A percentile compares a stretch with the other conserved stretches of the same genome.
Evolutionary conservation across 2,113 vertebrate species (phyloP).

Genomic region (Callipepla squamata): DNA sequence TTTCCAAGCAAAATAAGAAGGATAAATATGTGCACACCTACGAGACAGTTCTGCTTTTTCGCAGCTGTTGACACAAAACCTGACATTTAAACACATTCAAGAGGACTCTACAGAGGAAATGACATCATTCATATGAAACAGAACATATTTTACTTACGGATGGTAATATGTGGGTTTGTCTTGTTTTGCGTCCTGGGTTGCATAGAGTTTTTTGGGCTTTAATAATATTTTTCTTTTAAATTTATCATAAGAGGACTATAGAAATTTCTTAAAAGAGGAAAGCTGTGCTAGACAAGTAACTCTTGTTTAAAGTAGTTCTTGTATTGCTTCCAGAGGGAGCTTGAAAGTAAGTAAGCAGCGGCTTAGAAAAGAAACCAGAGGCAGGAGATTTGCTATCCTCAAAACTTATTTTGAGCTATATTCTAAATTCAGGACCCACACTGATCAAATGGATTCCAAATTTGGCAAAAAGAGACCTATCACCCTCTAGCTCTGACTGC

Average conservation of each 20-base stretch:
- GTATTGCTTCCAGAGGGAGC: conserved; percentile 35
- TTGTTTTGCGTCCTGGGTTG: neutral
- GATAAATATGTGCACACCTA: conserved; percentile 5
- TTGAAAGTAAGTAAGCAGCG: neutral
- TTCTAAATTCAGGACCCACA: conserved; percentile 42
- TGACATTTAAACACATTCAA: neutral
- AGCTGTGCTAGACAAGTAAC: conserved; percentile 39
- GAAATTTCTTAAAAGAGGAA: conserved; percentile 13
- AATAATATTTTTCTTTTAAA: conserved; percentile 25
- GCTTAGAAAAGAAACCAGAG: conserved; percentile 42
- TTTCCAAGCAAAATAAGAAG: conserved; percentile 38
- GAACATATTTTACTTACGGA: conserved; percentile 6
- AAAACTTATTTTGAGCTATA: conserved; percentile 41
- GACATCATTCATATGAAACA: conserved; percentile 8
- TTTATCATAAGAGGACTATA: neutral
- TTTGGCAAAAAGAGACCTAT: neutral
- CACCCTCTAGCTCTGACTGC: neutral
- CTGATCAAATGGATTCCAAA: neutral
- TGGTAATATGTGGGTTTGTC: conserved; percentile 7
- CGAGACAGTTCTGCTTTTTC: conserved; percentile 46
- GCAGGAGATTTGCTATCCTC: conserved; percentile 11
- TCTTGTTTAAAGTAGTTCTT: conserved; percentile 47
- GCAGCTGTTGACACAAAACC: conserved; percentile 32
- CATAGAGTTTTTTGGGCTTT: neutral
- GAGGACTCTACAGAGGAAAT: conserved; percentile 41